Conservation (phyloP, 2,113 vertebrate species). For the Willisornis vidua region DNA sequence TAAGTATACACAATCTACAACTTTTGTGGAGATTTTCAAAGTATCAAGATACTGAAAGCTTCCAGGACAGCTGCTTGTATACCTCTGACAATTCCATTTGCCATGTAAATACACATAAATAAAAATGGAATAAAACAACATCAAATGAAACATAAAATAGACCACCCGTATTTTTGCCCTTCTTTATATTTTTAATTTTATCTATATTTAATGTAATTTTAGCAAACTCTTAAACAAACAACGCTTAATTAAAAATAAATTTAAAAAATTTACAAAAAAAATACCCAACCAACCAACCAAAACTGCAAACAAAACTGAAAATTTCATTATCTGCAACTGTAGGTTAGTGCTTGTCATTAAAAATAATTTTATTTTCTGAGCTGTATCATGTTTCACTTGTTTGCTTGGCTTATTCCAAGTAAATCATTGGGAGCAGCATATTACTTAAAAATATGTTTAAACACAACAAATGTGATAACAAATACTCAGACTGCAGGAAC, state of each 20-base stretch:
- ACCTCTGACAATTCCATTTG: neutral
- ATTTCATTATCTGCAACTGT: neutral
- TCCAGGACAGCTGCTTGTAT: neutral
- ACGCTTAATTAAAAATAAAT: neutral
- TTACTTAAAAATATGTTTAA: neutral
- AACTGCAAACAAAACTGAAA: neutral
- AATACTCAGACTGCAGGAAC: neutral
- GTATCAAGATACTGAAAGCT: neutral
- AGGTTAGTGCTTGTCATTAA: neutral
- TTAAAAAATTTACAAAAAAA: neutral
- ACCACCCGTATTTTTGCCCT: neutral
- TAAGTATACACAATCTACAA: neutral
- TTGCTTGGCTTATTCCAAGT: neutral
- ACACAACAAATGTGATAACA: neutral
- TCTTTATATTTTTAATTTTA: neutral
- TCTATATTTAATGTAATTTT: neutral
- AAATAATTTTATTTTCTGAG: neutral
- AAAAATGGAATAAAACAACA: neutral
- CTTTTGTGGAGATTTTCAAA: neutral
- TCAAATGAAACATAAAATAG: neutral
- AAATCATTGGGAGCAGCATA: neutral
- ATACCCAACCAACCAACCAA: neutral
- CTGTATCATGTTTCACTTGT: neutral
- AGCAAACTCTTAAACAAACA: neutral
- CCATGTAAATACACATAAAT: neutral